These are phyloP conservation scores for Xanthia icteritia DNA, from an alignment of 2,888 invertebrate species.

Conservation along the genomic window DNA sequence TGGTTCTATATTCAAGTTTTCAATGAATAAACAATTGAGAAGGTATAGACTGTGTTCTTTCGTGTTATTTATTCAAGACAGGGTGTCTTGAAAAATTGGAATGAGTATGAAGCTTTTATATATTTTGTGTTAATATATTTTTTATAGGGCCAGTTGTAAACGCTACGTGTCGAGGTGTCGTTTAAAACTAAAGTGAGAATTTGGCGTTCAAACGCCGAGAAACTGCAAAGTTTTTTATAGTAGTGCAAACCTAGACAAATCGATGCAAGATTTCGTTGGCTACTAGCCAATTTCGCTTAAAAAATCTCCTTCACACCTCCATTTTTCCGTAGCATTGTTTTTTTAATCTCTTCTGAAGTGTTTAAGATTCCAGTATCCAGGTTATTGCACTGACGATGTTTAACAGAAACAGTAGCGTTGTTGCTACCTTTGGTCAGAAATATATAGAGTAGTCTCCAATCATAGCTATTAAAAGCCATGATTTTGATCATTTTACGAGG, in stretches of 20 bases:
- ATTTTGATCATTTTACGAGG: conserved; percentile 19
- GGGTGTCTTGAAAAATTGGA: background rate
- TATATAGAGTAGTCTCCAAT: background rate
- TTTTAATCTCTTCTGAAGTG: background rate
- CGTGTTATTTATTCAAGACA: background rate
- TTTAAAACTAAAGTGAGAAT: background rate
- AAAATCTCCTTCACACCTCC: background rate
- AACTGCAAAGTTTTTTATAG: background rate
- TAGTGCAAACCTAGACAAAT: conserved; percentile 21
- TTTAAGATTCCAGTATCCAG: background rate
- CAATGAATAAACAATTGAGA: background rate
- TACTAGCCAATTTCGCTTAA: conserved; percentile 6
- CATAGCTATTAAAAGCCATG: conserved; percentile 12
- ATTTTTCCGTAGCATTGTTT: background rate
- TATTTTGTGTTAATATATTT: background rate
- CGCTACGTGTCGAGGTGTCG: no score
- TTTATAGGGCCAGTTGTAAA: background rate
- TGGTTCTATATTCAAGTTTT: background rate
- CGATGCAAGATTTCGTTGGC: conserved; percentile 16
- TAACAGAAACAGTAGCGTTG: background rate
- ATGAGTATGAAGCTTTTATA: background rate
- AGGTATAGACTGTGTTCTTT: background rate
- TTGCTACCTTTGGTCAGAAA: background rate
- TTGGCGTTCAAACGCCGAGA: background rate
- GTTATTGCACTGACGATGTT: background rate